phyloP scores from a whole-genome alignment of 1,140 invertebrate genomes.

The Thalassaphorura encarpata region DNA sequence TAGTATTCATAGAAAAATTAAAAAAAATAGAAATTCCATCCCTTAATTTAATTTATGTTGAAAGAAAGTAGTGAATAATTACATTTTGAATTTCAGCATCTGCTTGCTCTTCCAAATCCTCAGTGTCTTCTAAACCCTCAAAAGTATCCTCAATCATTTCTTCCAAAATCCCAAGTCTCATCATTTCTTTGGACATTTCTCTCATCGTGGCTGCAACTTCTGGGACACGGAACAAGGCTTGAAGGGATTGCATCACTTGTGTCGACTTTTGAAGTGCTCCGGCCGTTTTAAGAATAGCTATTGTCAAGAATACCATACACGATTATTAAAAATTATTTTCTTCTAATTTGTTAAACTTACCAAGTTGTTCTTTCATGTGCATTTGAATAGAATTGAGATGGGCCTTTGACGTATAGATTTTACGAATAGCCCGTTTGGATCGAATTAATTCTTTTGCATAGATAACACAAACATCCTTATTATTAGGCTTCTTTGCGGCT shows the following conservation, averaged over 20 bases:
- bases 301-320: constrained; percentile 12
- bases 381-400: constrained; percentile 93
- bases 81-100: constrained; percentile 88
- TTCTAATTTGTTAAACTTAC: constrained; percentile 42
- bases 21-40: not conserved
- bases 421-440: constrained; percentile 77
- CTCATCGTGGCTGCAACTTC: constrained; percentile 94
- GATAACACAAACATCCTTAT: constrained; percentile 87
- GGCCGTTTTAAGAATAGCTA: constrained; percentile 75
- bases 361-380: constrained; percentile 96
- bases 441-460: constrained; percentile 91
- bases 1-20: too few species aligned
- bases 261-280: constrained; percentile 86
- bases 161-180: constrained; percentile 69
- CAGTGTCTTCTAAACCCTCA: constrained; percentile 76
- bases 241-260: constrained; percentile 97
- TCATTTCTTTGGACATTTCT: constrained; percentile 98
- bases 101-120: constrained; percentile 85
- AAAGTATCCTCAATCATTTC: constrained; percentile 99
- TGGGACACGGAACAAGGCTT: constrained; percentile 74
- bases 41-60: not conserved
- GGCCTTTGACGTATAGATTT: constrained; percentile 92
- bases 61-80: constrained; percentile 16
- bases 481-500: constrained; percentile 90
- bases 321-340: not conserved